phyloP scores from a whole-genome alignment of 2,797 vertebrate genomes.

The Lutjanus campechanus region DNA sequence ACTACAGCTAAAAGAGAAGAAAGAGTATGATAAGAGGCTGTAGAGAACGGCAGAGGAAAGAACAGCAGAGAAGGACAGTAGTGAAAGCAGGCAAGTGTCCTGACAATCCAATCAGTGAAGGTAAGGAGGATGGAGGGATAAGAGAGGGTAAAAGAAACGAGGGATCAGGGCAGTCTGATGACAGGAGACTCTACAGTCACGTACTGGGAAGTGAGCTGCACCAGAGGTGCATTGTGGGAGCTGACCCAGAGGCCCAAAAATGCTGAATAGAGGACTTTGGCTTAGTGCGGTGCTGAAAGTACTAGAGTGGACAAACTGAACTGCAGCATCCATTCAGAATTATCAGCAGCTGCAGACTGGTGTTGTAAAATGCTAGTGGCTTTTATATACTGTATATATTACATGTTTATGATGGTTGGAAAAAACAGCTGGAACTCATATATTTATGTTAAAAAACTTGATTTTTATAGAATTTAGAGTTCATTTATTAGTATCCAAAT shows the following conservation, averaged over 20 bases:
- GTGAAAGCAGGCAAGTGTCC: slow-evolving; percentile 40
- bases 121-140: slow-evolving; percentile 62
- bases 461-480: background rate
- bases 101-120: slow-evolving; percentile 63
- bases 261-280: slow-evolving; percentile 39
- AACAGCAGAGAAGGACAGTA: background rate
- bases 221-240: slow-evolving; percentile 57
- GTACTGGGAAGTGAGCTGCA: slow-evolving; percentile 25
- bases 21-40: background rate
- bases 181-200: slow-evolving; percentile 44
- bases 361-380: background rate
- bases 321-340: slow-evolving; percentile 41
- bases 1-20: background rate
- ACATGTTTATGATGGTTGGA: background rate
- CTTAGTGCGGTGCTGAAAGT: slow-evolving; percentile 19
- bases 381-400: rapidly evolving
- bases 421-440: no score
- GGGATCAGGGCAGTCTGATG: slow-evolving; percentile 42
- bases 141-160: slow-evolving; percentile 31
- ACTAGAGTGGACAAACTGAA: slow-evolving; percentile 30
- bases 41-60: background rate
- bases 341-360: background rate
- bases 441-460: background rate
- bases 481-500: background rate
- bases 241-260: slow-evolving; percentile 38